Evolutionary conservation across 2,888 invertebrate genomes (phyloP), one percentile per base, ranked within the genome.

Genomic region (Acrobeloides nanus): DNA sequence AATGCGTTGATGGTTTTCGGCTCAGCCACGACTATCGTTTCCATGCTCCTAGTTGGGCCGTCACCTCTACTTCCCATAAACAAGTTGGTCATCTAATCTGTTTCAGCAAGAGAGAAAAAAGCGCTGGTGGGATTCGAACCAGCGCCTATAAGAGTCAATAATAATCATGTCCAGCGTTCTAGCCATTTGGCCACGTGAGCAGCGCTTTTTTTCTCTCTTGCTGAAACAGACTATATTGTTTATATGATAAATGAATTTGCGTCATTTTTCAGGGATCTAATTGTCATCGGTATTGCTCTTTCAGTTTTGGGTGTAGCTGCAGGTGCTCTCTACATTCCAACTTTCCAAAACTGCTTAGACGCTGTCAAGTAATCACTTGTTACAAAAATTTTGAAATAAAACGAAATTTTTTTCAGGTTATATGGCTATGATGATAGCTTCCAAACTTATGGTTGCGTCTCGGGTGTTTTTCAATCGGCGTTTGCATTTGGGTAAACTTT

Each of bases 391-490:
- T 24, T 10, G 8, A 8, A 18, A 18, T 24, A 43, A 37, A 33
- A 37, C 21, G 31, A 26, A n/a, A 24, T 4, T 64, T 68, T 50
- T 66, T 70, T 51, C 64, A 75, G 76, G 59, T 61, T 68, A 33
- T 44, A 73, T 26, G 77, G 76, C 3, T 83, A 87, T 59, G 84
- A 86, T 0, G 86, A 89, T 74, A 84, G 84, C 53, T 80, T 89
- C 57, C 85, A 87, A 69, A 89, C 89, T 0, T 89, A 87, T 70
- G 89, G 89, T 0, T 77, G 89, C 29, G 84, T 89, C 7, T 87
- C 89, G 1, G 89, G 88, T 0, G 79, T 89, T 65, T 89, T 88
- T 84, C 88, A 89, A 1, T 87, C 87, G 1, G 83, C 85, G 0
- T 88, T 89, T 68, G 87, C 89, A 0, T 78, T 89, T 8, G 89